phyloP scores from a whole-genome alignment of 2,113 vertebrate genomes.

The Ochotona curzoniae region DNA sequence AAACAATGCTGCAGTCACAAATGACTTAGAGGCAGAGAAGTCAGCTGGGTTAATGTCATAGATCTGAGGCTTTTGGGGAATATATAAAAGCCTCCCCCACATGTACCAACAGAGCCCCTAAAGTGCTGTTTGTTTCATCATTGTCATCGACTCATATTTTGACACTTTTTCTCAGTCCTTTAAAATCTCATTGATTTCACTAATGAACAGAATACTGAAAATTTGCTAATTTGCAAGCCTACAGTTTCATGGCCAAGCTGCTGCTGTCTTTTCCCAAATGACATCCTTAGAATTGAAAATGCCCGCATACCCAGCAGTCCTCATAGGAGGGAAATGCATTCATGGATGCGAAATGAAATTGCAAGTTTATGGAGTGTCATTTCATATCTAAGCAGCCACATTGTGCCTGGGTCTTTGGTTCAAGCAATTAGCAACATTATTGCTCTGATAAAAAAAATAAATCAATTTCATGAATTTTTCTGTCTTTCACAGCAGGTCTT shows the following conservation, averaged over 20 bases:
- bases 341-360: constrained; percentile 81
- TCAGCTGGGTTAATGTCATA: neutral
- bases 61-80: neutral
- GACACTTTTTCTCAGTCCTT: constrained; percentile 62
- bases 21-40: neutral
- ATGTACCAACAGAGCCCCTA: neutral
- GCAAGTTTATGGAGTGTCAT: constrained; percentile 81
- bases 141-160: constrained; percentile 45
- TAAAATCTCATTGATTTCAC: constrained; percentile 65
- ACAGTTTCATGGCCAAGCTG: constrained; percentile 37
- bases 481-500: constrained; percentile 45
- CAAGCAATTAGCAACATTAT: constrained; percentile 80
- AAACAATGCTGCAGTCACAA: neutral
- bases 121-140: neutral
- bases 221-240: constrained; percentile 69
- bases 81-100: neutral
- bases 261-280: constrained; percentile 76
- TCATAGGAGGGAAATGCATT: constrained; percentile 78
- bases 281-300: constrained; percentile 79
- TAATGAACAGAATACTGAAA: constrained; percentile 60
- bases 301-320: constrained; percentile 47
- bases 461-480: constrained; percentile 69
- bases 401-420: constrained; percentile 73
- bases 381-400: constrained; percentile 83
- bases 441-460: constrained; percentile 70